These are phyloP conservation scores for Gopherus evgoodei DNA, from an alignment of 2,113 vertebrate genomes.

Conservation along the genomic window DNA sequence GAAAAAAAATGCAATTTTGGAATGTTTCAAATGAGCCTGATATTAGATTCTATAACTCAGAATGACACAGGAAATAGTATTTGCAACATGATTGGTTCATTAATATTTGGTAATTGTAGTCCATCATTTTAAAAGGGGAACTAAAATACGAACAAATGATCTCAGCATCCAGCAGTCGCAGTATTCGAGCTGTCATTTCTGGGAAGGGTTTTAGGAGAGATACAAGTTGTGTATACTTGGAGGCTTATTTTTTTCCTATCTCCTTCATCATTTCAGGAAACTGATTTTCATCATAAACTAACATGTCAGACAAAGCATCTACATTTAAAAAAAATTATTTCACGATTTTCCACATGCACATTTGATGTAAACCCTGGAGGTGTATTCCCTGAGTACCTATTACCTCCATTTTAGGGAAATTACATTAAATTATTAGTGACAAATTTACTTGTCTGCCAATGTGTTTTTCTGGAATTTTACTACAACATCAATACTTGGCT, in stretches of 20 bases:
- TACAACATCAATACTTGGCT: conserved; percentile 87
- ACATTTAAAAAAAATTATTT: conserved; percentile 79
- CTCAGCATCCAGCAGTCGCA: conserved; percentile 24
- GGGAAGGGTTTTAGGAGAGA: conserved; percentile 43
- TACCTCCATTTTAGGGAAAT: conserved; percentile 89
- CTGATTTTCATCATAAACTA: conserved; percentile 82
- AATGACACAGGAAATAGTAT: conserved; percentile 71
- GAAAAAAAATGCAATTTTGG: conserved; percentile 69
- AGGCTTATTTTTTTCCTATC: conserved; percentile 38
- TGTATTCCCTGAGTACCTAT: conserved; percentile 86
- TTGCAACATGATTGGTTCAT: conserved; percentile 76
- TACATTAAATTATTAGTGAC: conserved; percentile 90
- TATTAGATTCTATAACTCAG: conserved; percentile 76
- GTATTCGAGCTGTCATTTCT: background rate
- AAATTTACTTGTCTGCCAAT: conserved; percentile 90
- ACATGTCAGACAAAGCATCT: conserved; percentile 84
- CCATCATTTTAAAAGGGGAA: conserved; percentile 69
- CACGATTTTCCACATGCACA: conserved; percentile 81
- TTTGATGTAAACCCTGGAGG: conserved; percentile 85
- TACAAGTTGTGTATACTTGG: conserved; percentile 6
- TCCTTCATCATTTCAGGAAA: conserved; percentile 78
- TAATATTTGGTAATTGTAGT: conserved; percentile 75
- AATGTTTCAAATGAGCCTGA: conserved; percentile 74
- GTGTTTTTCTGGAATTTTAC: conserved; percentile 88
- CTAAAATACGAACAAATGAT: conserved; percentile 66